Evolutionary conservation across 1,140 invertebrate species (phyloP).

Genomic region (Atopsyche davidsoni): DNA sequence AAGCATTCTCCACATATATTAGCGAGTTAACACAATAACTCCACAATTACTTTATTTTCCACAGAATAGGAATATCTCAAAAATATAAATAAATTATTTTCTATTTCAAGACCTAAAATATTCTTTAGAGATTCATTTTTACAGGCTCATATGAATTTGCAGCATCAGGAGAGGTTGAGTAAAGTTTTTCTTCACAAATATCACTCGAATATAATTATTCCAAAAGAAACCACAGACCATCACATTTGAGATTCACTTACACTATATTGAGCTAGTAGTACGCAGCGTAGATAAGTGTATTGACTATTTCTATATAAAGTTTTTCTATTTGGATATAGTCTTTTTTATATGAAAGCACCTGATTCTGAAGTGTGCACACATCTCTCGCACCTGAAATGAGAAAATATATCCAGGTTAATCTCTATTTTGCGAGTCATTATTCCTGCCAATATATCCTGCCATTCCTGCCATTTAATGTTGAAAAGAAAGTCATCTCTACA

Average conservation of each 20-base stretch:
- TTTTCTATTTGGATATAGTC: too few relatives aligned
- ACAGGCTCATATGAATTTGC: too few relatives aligned
- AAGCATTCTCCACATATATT: too few relatives aligned
- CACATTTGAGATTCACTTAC: slow-evolving; percentile 9
- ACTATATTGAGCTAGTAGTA: slow-evolving; percentile 7
- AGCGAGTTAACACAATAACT: too few relatives aligned
- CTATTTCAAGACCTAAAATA: too few relatives aligned
- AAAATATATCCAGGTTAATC: background rate
- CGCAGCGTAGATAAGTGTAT: slow-evolving; percentile 2
- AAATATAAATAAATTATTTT: too few relatives aligned
- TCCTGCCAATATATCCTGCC: background rate
- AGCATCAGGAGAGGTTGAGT: too few relatives aligned
- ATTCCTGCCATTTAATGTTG: background rate
- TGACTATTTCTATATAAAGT: slow-evolving; percentile 11
- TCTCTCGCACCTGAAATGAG: slow-evolving; percentile 49
- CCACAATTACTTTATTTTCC: too few relatives aligned
- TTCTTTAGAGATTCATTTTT: too few relatives aligned
- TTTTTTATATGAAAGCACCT: slow-evolving; percentile 54
- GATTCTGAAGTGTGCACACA: slow-evolving; percentile 54
- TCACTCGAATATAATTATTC: slow-evolving; percentile 7
- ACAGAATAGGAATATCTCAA: too few relatives aligned
- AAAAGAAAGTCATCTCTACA: too few relatives aligned
- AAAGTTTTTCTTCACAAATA: slow-evolving; percentile 7
- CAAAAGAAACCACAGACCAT: background rate
- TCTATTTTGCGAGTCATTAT: background rate